phyloP scores from a whole-genome alignment of 2,797 vertebrate genomes.

The Argya squamiceps region DNA sequence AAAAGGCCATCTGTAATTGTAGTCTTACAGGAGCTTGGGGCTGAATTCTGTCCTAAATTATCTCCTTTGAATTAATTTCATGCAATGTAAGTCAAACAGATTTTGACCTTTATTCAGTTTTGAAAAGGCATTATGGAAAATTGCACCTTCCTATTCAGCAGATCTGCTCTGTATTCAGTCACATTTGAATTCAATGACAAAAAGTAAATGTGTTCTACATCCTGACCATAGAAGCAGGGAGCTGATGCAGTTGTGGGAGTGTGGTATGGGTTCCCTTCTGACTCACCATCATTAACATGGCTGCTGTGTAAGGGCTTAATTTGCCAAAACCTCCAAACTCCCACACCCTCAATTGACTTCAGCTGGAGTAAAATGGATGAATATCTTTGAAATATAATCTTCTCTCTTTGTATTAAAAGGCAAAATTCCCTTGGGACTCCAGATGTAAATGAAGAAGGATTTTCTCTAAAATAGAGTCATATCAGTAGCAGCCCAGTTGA shows the following conservation, averaged over 20 bases:
- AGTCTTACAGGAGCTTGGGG: not conserved
- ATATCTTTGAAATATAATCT: not conserved
- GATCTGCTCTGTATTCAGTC: constrained; percentile 8
- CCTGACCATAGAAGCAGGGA: not conserved
- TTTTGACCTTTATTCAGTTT: constrained; percentile 52
- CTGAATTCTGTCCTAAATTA: constrained; percentile 19
- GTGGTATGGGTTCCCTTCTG: not conserved
- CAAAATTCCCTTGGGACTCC: not conserved
- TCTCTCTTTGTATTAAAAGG: not conserved
- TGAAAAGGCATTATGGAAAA: constrained; percentile 32
- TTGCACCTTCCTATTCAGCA: constrained; percentile 22
- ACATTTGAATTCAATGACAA: constrained; percentile 25
- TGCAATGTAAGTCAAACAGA: constrained; percentile 25
- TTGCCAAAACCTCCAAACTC: not conserved
- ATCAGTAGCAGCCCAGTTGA: not conserved
- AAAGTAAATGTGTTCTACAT: constrained; percentile 33
- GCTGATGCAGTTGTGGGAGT: constrained; percentile 1
- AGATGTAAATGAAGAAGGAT: not conserved
- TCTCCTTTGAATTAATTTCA: constrained; percentile 22
- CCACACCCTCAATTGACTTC: not conserved
- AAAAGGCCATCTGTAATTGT: not conserved
- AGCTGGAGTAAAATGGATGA: not conserved
- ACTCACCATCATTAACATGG: constrained; percentile 8
- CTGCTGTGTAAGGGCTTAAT: not conserved
- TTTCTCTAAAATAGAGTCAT: not conserved